Conservation (phyloP, 92 coral and sea anemone species). For the Muricea muricata region DNA sequence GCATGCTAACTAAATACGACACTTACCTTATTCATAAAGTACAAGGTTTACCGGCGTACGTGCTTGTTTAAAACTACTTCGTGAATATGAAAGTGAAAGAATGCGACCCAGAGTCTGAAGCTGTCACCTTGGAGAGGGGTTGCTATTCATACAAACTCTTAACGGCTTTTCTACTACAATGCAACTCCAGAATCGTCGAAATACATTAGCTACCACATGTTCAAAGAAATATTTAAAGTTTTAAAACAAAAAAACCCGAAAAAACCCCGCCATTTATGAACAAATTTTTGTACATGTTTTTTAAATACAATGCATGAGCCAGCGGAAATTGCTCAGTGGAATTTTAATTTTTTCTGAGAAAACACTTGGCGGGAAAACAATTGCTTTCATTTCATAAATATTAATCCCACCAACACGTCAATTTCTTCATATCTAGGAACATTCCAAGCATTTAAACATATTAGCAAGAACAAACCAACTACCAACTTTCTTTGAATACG, state of each 20-base stretch:
- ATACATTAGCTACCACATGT: not conserved
- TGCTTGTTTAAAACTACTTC: no score
- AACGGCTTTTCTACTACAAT: not conserved
- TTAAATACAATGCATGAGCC: not conserved
- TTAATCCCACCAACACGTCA: no score
- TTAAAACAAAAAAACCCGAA: not conserved
- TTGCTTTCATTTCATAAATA: not conserved
- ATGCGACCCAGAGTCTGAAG: no score
- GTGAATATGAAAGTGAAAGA: no score
- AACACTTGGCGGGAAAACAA: slow-evolving; percentile 23
- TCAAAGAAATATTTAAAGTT: not conserved
- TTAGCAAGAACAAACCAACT: not conserved
- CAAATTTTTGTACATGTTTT: not conserved
- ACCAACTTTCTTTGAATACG: not conserved
- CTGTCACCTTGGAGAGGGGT: no score
- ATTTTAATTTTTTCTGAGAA: not conserved
- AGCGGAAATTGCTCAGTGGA: not conserved
- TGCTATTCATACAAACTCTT: no score
- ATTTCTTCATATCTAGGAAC: not conserved
- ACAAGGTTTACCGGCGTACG: no score
- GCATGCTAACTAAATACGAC: no score
- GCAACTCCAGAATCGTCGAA: not conserved
- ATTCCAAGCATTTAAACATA: not conserved
- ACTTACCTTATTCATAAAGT: no score
- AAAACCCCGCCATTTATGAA: not conserved